Evolutionary conservation across 64 coral and sea anemone species (phyloP).

Genomic region (Pachyseris speciosa): DNA sequence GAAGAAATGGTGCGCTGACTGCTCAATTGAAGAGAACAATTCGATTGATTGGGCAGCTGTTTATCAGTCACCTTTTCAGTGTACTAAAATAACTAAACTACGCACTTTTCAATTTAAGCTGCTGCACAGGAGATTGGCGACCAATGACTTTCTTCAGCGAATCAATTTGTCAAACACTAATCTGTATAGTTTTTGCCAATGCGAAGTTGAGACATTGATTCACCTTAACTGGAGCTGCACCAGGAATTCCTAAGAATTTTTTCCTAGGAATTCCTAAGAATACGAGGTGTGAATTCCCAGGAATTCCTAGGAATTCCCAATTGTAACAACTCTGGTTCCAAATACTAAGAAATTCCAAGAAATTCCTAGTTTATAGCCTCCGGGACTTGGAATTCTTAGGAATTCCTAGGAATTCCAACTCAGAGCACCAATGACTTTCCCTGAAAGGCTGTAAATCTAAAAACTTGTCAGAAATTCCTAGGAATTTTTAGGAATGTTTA

Average conservation of each 20-base stretch:
- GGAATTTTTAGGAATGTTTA: neutral
- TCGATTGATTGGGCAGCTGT: too few species aligned
- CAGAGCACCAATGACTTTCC: constrained; percentile 11
- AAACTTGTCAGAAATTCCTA: neutral
- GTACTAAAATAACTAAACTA: too few species aligned
- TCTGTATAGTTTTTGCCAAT: too few species aligned
- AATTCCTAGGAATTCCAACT: constrained; percentile 1
- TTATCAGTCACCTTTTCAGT: too few species aligned
- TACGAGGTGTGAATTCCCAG: neutral
- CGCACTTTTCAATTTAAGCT: too few species aligned
- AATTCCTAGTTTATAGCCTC: neutral
- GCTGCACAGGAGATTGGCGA: too few species aligned
- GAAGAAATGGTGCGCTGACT: too few species aligned
- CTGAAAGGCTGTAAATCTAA: neutral
- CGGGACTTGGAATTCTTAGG: neutral
- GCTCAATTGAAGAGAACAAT: too few species aligned
- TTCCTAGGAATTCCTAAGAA: constrained; percentile 27
- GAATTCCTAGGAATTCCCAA: constrained; percentile 21
- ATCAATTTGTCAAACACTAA: too few species aligned
- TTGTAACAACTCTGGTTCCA: neutral
- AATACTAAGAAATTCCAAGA: neutral
- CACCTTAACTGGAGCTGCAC: too few species aligned
- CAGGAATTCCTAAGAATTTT: neutral
- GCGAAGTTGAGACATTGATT: too few species aligned
- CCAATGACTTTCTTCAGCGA: too few species aligned